Evolutionary conservation across 2,888 invertebrate species (phyloP).

Genomic region (Baccha elongata): DNA sequence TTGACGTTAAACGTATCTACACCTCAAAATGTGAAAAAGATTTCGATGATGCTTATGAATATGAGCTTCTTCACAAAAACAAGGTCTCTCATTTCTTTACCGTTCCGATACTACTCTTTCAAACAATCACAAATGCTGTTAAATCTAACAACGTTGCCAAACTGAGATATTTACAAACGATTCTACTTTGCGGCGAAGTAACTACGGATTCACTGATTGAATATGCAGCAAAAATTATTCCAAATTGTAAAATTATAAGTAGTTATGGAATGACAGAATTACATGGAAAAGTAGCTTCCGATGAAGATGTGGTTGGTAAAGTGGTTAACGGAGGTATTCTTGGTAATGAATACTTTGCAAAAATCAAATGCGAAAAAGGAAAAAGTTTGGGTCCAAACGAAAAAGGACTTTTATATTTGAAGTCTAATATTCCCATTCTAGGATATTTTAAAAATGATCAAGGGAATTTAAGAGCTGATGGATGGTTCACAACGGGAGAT

Average conservation of each 20-base stretch:
- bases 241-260: constrained; percentile 49
- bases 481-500: not conserved
- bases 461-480: not conserved
- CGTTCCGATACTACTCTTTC: constrained; percentile 53
- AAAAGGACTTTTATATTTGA: constrained; percentile 58
- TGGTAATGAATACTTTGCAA: constrained; percentile 51
- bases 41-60: not conserved
- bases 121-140: constrained; percentile 37
- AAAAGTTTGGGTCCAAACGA: constrained; percentile 51
- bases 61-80: no score
- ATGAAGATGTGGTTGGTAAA: constrained; percentile 18
- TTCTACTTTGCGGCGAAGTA: constrained; percentile 47
- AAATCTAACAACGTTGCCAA: not conserved
- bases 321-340: constrained; percentile 60
- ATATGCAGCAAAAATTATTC: constrained; percentile 25
- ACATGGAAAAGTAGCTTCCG: constrained; percentile 59
- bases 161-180: not conserved
- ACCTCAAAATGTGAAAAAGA: constrained; percentile 17
- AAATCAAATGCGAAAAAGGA: constrained; percentile 54
- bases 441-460: not conserved
- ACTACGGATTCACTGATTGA: constrained; percentile 54
- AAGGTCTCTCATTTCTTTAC: constrained; percentile 67
- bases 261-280: constrained; percentile 74
- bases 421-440: constrained; percentile 48
- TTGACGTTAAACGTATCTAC: constrained; percentile 65